These are phyloP conservation scores for Neodon shergylaensis DNA, from an alignment of 2,113 vertebrate genomes.

Conservation along the genomic window DNA sequence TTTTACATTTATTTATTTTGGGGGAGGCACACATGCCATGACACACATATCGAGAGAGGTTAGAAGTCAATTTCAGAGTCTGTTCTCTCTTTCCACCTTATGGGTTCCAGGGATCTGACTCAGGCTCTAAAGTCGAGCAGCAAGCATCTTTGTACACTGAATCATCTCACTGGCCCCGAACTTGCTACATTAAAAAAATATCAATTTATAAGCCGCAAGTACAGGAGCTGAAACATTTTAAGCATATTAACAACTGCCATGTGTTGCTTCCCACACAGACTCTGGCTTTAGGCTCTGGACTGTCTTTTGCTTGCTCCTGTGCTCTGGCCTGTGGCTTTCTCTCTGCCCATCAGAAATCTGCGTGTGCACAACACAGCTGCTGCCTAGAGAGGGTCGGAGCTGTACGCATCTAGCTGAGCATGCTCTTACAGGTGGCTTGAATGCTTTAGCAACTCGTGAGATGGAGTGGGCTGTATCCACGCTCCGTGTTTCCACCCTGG, in stretches of 20 bases:
- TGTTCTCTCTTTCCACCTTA: not conserved
- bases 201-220: not conserved
- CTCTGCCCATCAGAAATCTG: not conserved
- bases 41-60: not conserved
- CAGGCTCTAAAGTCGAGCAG: too few relatives aligned
- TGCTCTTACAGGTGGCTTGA: not conserved
- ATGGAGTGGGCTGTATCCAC: not conserved
- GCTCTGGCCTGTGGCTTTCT: not conserved
- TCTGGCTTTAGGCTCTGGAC: not conserved
- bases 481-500: not conserved
- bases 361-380: not conserved
- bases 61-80: not conserved
- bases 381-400: not conserved
- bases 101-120: not conserved
- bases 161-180: not conserved
- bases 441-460: not conserved
- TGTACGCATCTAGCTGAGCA: not conserved
- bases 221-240: not conserved
- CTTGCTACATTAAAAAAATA: not conserved
- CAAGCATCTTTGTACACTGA: not conserved
- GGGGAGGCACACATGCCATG: not conserved
- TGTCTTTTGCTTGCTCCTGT: rapidly evolving
- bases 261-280: not conserved
- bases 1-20: not conserved
- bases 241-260: not conserved